Conservation (phyloP, 2,888 invertebrate genomes). For the Diachrysia chrysitis region DNA sequence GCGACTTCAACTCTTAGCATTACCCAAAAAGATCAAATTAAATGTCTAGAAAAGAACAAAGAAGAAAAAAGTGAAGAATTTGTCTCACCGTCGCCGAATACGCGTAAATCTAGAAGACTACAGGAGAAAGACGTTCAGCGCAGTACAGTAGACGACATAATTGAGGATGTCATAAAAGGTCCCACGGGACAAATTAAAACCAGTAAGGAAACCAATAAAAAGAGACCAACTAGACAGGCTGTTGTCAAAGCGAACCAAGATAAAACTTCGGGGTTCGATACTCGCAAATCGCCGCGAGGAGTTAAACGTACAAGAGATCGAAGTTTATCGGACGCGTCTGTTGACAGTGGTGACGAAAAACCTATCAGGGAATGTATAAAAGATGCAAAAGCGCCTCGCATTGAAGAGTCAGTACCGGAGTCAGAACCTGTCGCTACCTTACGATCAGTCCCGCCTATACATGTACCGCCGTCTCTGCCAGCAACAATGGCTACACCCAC, state of each 20-base stretch:
- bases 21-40: conserved; percentile 76
- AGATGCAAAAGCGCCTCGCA: conserved; percentile 73
- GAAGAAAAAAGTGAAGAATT: conserved; percentile 90
- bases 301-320: conserved; percentile 90
- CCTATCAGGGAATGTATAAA: conserved; percentile 66
- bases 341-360: conserved; percentile 91
- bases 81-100: conserved; percentile 91
- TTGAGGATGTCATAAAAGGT: conserved; percentile 96
- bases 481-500: conserved; percentile 13
- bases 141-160: conserved; percentile 95
- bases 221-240: conserved; percentile 89
- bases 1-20: conserved; percentile 82
- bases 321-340: conserved; percentile 91
- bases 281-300: conserved; percentile 91
- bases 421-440: conserved; percentile 26
- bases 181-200: conserved; percentile 72
- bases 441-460: conserved; percentile 46
- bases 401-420: conserved; percentile 59
- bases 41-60: conserved; percentile 76
- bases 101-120: conserved; percentile 94
- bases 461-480: conserved; percentile 40
- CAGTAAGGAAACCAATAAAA: conserved; percentile 78
- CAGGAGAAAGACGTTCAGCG: conserved; percentile 94
- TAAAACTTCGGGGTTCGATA: conserved; percentile 71
- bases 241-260: conserved; percentile 73